Evolutionary conservation across 2,888 invertebrate species (phyloP), one percentile per base, ranked within the genome.

Genomic region (Herminia tarsipennalis): DNA sequence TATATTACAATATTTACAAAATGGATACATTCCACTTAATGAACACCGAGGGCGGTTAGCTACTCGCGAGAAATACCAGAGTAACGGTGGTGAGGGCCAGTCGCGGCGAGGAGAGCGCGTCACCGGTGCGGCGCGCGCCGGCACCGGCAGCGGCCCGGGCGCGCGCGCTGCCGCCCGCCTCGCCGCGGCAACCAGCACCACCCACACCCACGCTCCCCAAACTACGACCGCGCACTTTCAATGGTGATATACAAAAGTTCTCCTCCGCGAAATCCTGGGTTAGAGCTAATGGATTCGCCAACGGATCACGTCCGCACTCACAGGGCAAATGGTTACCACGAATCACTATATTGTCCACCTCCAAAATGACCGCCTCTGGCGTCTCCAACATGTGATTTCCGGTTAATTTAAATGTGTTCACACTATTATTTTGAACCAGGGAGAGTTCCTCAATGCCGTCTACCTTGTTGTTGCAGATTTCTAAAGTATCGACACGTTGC

Each of bases 201-300:
- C 86, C 81, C 0, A 76, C 73, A 14, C 81, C 75, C 42, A 85
- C 89, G 43, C 83, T 93, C 50, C 93, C 94, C 93, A 97, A 93
- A 28, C 94, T 93, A 56, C 95, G 93, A 0, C 96, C 96, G 60
- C 97, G 96, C 57, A 95, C 94, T 79, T 96, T 96, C 66, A 96
- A 88, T 45, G 97, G 97, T 10, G 96, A 96, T 75, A 97, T 96
- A 88, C 97, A 97, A 81, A 93, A 96, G 83, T 97, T 97, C 67
- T 94, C 94, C 44, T 94, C 93, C 49, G 94, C 91, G 73, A 96
- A 96, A 47, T 95, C 94, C 46, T 85, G 83, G 35, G 88, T 86
- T 51, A 95, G 93, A 13, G 95, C 95, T 55, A 97, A 87, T 22
- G 96, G 95, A 53, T 96, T 95, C 42, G 94, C 94, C 39, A 96